Conservation (phyloP, 2,113 vertebrate genomes). For the Apodemus speciosus region DNA sequence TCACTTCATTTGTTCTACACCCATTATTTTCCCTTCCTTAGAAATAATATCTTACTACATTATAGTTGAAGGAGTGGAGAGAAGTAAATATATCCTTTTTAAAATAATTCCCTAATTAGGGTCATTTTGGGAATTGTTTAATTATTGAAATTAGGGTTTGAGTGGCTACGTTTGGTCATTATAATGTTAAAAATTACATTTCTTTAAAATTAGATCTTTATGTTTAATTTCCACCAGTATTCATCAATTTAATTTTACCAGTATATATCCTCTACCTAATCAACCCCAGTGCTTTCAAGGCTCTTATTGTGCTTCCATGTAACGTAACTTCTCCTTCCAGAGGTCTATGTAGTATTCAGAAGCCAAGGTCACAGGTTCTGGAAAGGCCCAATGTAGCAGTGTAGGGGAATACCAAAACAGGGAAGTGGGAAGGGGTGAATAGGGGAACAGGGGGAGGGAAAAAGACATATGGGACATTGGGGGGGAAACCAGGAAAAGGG, state of each 20-base stretch:
- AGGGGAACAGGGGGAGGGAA: too few species aligned
- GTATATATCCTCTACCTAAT: neutral
- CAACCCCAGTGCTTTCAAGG: neutral
- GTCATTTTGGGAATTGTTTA: constrained; percentile 7
- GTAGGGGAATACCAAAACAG: too few species aligned
- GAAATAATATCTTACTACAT: neutral
- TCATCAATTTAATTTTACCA: neutral
- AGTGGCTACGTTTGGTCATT: neutral
- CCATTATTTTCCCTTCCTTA: neutral
- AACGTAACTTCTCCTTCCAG: neutral
- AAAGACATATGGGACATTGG: too few species aligned
- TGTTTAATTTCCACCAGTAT: neutral
- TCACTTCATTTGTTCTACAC: neutral
- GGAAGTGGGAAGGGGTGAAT: too few species aligned
- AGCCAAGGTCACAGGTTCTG: neutral
- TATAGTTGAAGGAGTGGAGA: neutral
- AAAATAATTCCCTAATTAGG: neutral
- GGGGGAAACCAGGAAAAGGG: too few species aligned
- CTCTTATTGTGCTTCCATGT: neutral
- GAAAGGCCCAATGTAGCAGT: too few species aligned
- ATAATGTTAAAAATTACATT: neutral
- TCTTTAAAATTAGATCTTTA: constrained; percentile 32
- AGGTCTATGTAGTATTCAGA: neutral
- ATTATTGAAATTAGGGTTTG: neutral
- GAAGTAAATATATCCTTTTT: neutral